phyloP scores from a whole-genome alignment of 2,113 vertebrate genomes.

The Anarrhichthys ocellatus region DNA sequence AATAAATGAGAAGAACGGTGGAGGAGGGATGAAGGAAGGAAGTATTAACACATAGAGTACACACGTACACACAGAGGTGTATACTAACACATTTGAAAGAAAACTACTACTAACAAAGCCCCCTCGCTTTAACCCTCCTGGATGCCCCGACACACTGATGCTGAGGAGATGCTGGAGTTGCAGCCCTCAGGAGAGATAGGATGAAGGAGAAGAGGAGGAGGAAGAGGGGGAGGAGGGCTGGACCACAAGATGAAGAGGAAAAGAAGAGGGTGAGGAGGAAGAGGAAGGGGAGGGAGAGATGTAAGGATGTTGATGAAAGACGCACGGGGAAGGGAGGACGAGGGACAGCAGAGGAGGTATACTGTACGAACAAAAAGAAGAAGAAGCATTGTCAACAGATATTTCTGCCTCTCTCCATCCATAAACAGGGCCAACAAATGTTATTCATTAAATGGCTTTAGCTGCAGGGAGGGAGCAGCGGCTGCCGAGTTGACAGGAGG shows the following conservation, averaged over 20 bases:
- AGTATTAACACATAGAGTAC: constrained; percentile 25
- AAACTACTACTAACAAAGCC: constrained; percentile 55
- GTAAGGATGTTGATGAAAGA: constrained; percentile 60
- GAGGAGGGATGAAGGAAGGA: constrained; percentile 31
- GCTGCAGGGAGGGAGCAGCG: neutral
- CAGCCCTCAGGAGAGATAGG: constrained; percentile 66
- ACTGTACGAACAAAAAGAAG: neutral
- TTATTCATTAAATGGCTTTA: constrained; percentile 32
- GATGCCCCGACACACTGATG: constrained; percentile 72
- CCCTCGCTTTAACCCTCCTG: constrained; percentile 33
- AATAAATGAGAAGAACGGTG: neutral
- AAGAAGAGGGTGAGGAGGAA: constrained; percentile 11
- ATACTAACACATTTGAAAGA: neutral
- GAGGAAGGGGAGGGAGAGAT: constrained; percentile 9
- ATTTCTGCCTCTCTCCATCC: neutral
- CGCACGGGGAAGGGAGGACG: neutral
- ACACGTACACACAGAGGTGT: neutral
- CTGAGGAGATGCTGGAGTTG: constrained; percentile 72
- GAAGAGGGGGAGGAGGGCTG: constrained; percentile 6
- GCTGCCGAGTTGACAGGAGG: constrained; percentile 32
- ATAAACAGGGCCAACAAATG: constrained; percentile 4
- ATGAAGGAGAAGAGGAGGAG: constrained; percentile 45
- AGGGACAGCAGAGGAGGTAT: neutral
- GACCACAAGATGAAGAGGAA: constrained; percentile 49
- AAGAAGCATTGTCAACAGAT: neutral